Evolutionary conservation across 2,888 invertebrate genomes (phyloP).

Genomic region (Caenorhabditis sp.): DNA sequence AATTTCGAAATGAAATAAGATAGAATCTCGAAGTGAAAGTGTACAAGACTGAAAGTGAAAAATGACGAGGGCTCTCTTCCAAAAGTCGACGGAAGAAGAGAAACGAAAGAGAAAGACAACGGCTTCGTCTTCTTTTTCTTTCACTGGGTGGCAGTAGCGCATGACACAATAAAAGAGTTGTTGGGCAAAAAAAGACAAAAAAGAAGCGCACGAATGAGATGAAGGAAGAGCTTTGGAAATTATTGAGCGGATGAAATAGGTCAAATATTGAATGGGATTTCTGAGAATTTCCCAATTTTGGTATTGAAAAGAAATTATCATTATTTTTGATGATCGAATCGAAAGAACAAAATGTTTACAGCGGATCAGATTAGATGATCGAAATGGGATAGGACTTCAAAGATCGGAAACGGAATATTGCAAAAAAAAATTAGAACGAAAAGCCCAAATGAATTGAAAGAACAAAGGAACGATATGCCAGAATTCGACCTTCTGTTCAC

Average conservation of each 20-base stretch:
- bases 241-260: background rate
- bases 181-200: slow-evolving; percentile 5
- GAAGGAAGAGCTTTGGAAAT: background rate
- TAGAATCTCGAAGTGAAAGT: slow-evolving; percentile 49
- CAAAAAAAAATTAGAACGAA: background rate
- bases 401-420: slow-evolving; percentile 28
- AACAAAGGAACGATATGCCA: background rate
- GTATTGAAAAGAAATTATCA: background rate
- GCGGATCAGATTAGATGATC: slow-evolving; percentile 20
- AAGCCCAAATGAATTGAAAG: background rate
- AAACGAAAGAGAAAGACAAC: slow-evolving; percentile 20
- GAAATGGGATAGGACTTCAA: slow-evolving; percentile 19
- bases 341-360: slow-evolving; percentile 15
- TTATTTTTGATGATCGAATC: slow-evolving; percentile 7
- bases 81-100: slow-evolving; percentile 18
- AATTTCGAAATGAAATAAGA: slow-evolving; percentile 37
- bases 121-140: slow-evolving; percentile 14
- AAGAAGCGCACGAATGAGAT: slow-evolving; percentile 22
- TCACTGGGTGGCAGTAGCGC: slow-evolving; percentile 29
- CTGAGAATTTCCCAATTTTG: background rate
- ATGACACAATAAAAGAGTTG: slow-evolving; percentile 56
- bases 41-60: slow-evolving; percentile 25
- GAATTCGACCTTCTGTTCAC: slow-evolving; percentile 12
- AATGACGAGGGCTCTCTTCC: slow-evolving; percentile 34
- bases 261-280: background rate